A percentile compares a stretch with the other conserved stretches of the same genome.
Evolutionary conservation across 2,888 invertebrate species (phyloP).

Genomic region (Cetonia aurata): DNA sequence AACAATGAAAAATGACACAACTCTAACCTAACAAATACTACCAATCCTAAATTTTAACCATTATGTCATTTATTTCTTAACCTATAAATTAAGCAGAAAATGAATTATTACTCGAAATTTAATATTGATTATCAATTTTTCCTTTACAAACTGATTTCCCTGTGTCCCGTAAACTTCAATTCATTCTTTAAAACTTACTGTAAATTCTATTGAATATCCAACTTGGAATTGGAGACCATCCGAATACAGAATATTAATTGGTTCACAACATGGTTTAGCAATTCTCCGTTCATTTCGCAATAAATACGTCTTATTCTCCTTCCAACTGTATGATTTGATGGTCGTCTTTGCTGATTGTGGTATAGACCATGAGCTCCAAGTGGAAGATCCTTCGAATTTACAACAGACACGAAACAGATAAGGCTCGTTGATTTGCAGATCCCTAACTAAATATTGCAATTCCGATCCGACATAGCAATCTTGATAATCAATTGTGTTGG

Average conservation of each 20-base stretch:
- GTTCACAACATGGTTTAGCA: slow-evolving; percentile 63
- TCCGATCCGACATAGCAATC: slow-evolving; percentile 68
- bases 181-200: slow-evolving; percentile 59
- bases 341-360: slow-evolving; percentile 67
- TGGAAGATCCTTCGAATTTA: slow-evolving; percentile 64
- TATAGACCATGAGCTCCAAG: slow-evolving; percentile 71
- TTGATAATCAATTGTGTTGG: slow-evolving; percentile 61
- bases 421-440: slow-evolving; percentile 65
- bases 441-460: slow-evolving; percentile 67
- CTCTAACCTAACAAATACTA: no score
- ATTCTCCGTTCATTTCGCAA: slow-evolving; percentile 69
- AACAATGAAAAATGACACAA: no score
- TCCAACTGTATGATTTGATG: slow-evolving; percentile 69
- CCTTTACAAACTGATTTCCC: no score
- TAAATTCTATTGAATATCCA: slow-evolving; percentile 70
- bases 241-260: slow-evolving; percentile 66
- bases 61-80: no score
- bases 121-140: no score
- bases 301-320: slow-evolving; percentile 63
- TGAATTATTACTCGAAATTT: no score
- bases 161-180: background rate
- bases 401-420: slow-evolving; percentile 71
- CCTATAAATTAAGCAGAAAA: no score
- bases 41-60: no score
- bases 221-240: slow-evolving; percentile 66